phyloP scores from a whole-genome alignment of 2,888 invertebrate species.

The Leptinotarsa peninsularis region DNA sequence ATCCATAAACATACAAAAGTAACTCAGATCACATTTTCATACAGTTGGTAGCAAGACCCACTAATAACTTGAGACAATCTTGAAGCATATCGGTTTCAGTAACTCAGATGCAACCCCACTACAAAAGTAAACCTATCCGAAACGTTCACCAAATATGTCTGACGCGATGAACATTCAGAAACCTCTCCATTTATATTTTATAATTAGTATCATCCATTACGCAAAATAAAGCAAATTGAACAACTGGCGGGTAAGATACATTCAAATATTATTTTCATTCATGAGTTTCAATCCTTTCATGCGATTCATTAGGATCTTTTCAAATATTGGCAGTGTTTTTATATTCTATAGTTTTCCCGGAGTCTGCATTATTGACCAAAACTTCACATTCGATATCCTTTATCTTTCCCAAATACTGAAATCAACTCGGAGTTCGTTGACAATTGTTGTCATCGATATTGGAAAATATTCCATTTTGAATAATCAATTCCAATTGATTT shows the following conservation, averaged over 20 bases:
- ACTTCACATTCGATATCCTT: not conserved
- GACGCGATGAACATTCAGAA: not conserved
- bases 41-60: conserved; percentile 13
- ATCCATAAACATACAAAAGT: conserved; percentile 37
- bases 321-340: not conserved
- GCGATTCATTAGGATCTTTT: not conserved
- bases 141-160: not conserved
- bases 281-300: too few relatives aligned
- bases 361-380: not conserved
- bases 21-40: conserved; percentile 37
- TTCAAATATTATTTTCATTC: not conserved
- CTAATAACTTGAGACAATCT: not conserved
- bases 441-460: not conserved
- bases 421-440: too few relatives aligned
- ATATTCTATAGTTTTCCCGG: conserved; percentile 6
- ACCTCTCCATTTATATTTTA: not conserved
- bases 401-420: too few relatives aligned
- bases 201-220: not conserved
- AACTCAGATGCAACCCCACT: not conserved
- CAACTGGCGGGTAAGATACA: not conserved
- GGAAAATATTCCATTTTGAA: not conserved
- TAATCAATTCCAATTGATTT: not conserved
- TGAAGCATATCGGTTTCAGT: not conserved
- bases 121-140: not conserved
- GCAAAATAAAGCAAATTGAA: not conserved